phyloP scores from a whole-genome alignment of 1,140 invertebrate species.

The Stegodyphus dumicola region DNA sequence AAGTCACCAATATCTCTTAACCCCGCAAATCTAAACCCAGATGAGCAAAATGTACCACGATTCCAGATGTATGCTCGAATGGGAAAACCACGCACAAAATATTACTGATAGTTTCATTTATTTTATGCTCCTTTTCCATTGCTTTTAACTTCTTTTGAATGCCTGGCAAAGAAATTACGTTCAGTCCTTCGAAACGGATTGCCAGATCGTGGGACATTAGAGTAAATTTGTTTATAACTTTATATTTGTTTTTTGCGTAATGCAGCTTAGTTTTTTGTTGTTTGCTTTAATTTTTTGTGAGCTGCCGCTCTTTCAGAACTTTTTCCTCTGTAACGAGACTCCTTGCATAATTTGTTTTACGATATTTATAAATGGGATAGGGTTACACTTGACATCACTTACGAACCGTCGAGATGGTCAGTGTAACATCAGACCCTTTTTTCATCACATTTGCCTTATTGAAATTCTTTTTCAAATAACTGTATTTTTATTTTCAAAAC shows the following conservation, averaged over 20 bases:
- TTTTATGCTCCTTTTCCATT: slow-evolving; percentile 21
- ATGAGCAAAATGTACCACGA: slow-evolving; percentile 27
- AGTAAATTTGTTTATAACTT: slow-evolving; percentile 46
- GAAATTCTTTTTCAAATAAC: too few species aligned
- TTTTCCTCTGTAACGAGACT: too few species aligned
- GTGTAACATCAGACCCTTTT: too few species aligned
- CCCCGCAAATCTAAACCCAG: slow-evolving; percentile 28
- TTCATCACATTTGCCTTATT: too few species aligned
- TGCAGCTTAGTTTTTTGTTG: too few species aligned
- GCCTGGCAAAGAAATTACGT: slow-evolving; percentile 32
- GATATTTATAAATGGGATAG: too few species aligned
- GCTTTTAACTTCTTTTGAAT: slow-evolving; percentile 31
- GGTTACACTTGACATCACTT: too few species aligned
- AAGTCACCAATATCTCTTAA: slow-evolving; percentile 1
- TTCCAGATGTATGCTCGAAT: slow-evolving; percentile 13
- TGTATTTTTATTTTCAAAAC: too few species aligned
- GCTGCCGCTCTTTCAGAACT: too few species aligned
- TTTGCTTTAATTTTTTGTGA: too few species aligned
- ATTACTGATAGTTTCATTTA: slow-evolving; percentile 27
- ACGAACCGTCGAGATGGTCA: too few species aligned
- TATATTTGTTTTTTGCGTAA: not conserved
- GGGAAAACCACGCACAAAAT: slow-evolving; percentile 12
- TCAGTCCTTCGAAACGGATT: slow-evolving; percentile 34
- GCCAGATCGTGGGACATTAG: slow-evolving; percentile 42
- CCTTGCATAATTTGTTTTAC: too few species aligned